A percentile compares a stretch with the other conserved stretches of the same genome.
These are phyloP conservation scores for Drosophila malerkotliana DNA, from an alignment of 1,140 invertebrate genomes.

Conservation along the genomic window DNA sequence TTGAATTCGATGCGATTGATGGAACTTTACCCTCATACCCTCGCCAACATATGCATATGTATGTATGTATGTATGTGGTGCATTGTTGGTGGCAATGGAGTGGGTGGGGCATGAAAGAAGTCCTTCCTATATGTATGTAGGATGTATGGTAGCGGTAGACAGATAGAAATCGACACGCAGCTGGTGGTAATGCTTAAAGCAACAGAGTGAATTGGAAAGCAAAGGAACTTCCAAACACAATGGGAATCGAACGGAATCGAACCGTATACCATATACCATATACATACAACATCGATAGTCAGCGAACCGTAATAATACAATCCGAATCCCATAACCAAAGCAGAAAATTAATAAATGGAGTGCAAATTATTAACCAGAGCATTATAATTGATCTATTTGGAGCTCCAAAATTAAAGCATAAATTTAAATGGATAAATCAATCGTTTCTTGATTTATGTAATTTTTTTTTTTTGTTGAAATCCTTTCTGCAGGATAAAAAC, in stretches of 20 bases:
- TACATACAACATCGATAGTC: background rate
- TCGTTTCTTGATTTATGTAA: constrained; percentile 1
- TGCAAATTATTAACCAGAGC: no score
- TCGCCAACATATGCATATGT: background rate
- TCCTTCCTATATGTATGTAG: no score
- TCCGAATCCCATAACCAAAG: background rate
- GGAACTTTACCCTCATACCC: constrained; percentile 33
- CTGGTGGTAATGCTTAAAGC: constrained; percentile 54
- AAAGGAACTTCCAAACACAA: constrained; percentile 23
- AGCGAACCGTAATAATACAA: constrained; percentile 5
- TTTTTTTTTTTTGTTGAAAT: background rate
- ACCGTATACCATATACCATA: background rate
- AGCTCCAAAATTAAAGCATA: no score
- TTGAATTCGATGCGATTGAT: constrained; percentile 68
- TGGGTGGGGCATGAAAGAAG: background rate
- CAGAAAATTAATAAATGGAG: no score
- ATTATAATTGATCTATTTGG: no score
- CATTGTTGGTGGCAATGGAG: background rate
- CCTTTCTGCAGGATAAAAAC: background rate
- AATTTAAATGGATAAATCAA: background rate
- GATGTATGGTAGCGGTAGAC: constrained; percentile 13
- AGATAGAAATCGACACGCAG: constrained; percentile 55
- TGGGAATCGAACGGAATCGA: constrained; percentile 26
- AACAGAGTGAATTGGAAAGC: constrained; percentile 43
- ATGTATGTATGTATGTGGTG: background rate